Evolutionary conservation across 2,888 invertebrate species (phyloP), one percentile per base, ranked within the genome.

Genomic region (Papilio protenor): DNA sequence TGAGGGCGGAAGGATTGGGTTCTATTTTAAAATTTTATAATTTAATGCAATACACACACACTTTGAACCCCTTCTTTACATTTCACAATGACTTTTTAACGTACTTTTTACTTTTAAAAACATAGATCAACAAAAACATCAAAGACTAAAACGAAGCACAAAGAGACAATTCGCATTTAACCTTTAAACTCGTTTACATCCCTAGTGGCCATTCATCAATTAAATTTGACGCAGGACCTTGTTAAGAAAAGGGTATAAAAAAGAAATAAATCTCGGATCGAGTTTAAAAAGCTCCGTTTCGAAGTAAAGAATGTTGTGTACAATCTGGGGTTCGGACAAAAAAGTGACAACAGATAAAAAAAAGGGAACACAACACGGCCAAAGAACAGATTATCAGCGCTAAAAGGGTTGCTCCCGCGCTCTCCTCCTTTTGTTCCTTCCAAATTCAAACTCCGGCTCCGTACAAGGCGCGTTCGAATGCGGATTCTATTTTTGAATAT

Each of bases 401-500:
- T 94, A 94, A 94, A 94, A 94, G 94, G 94, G 94, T 94, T 94
- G 94, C 94, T 94, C 94, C 94, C 93, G 94, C 92, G 90, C 89
- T 92, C 91, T 93, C 88, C 90, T 94, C 86, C 93, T 94, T 94
- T 94, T 94, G 93, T 94, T 93, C 91, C 92, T 93, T 90, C 94
- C 94, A 94, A 94, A 94, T 94, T 93, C 94, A 93, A 94, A 94
- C 92, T 94, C 90, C 88, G 88, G 89, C 90, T 90, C 93, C 93
- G 93, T 94, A 94, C 94, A 94, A 93, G 94, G 94, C 94, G 94
- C 92, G 92, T 92, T 91, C 93, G 93, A 93, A 93, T 93, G 94
- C 94, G 93, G 93, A 94, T 94, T 94, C 94, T 94, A 94, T 94
- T 94, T 94, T 93, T 93, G 94, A 94, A 94, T 94, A 94, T 94